Evolutionary conservation across 2,797 vertebrate species (phyloP).

Genomic region (Spondyliosoma cantharus): DNA sequence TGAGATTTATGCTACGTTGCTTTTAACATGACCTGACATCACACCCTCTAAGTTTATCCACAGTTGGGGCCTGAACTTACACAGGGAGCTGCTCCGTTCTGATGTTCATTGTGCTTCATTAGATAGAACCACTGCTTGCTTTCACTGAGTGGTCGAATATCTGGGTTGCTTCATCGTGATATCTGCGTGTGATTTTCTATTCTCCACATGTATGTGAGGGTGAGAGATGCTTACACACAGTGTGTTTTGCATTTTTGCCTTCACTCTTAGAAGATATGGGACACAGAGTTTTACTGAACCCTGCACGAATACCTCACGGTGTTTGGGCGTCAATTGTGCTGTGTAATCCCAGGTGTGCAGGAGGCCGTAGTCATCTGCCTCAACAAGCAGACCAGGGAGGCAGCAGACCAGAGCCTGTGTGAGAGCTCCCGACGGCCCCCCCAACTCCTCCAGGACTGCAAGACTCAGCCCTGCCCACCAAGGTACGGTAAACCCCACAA

Average conservation of each 20-base stretch:
- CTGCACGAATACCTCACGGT: neutral
- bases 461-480: conserved; percentile 90
- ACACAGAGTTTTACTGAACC: neutral
- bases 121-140: conserved; percentile 20
- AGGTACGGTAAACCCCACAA: conserved; percentile 81
- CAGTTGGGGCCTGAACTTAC: conserved; percentile 22
- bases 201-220: neutral
- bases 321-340: conserved; percentile 14
- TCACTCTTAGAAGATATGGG: neutral
- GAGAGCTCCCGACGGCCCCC: conserved; percentile 89
- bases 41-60: conserved; percentile 50
- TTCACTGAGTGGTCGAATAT: conserved; percentile 30
- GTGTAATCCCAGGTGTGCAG: conserved; percentile 88
- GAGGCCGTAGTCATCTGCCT: conserved; percentile 95
- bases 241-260: conserved; percentile 23
- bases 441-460: conserved; percentile 90
- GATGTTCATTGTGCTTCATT: conserved; percentile 27
- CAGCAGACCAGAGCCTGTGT: conserved; percentile 86
- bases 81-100: conserved; percentile 16
- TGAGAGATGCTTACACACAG: conserved; percentile 1
- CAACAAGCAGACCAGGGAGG: conserved; percentile 94
- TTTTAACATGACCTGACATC: conserved; percentile 63
- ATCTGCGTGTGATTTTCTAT: conserved; percentile 35
- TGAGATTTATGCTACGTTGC: conserved; percentile 51
- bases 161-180: conserved; percentile 2